Base-by-base conservation (phyloP, 1,140 invertebrate species). In the Lordiphosa stackelbergi region DNA sequence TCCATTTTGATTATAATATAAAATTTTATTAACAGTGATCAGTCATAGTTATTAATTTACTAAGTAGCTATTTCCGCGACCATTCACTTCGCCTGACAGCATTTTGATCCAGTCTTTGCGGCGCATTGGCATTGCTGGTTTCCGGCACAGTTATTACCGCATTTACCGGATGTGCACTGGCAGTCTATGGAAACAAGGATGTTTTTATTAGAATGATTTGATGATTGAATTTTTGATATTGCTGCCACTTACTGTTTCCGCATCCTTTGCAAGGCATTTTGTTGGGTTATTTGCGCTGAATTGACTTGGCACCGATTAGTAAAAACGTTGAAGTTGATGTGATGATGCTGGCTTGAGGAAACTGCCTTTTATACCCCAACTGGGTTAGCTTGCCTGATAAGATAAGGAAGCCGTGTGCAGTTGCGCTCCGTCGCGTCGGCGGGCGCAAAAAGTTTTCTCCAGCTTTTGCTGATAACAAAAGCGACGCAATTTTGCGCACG, bases 251-350 rank as follows among this genome's bases (percentile, higher is more conserved):
- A 73, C 74, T 79, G 19, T 78, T 78, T 78, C 73, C 74, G 47
- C 74, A 78, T 78, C 74, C 69, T 53, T 79, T 79, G 74, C 73
- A 78, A 70, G 74, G 74, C 73, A 78, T 73, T 36, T 73, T 73
- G 6, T 41, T 40, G 12, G 5, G 2, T 40, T 46, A 19, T 31
- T n/a, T 35, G 7, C 11, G 4, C 11, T 43, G 6, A 43, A 42
- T 42, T 22, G 8, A 22, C 10, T 24, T 2, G n/a, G 10, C 43
- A 41, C 34, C 19, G n/a, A 22, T 10, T 46, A 7, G 12, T 16
- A 1, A 40, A 24, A 43, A 37, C 54, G 19, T 19, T 56, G 2
- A 61, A 41, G 37, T 45, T 45, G 53, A 5, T 45, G 9, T 78
- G 31, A 58, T 64, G 24, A 2, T 40, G n/a, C 34, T 31, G 6